A percentile compares a stretch with the other conserved stretches of the same genome.
phyloP scores from a whole-genome alignment of 2,797 vertebrate genomes.

The Darevskia mixta region DNA sequence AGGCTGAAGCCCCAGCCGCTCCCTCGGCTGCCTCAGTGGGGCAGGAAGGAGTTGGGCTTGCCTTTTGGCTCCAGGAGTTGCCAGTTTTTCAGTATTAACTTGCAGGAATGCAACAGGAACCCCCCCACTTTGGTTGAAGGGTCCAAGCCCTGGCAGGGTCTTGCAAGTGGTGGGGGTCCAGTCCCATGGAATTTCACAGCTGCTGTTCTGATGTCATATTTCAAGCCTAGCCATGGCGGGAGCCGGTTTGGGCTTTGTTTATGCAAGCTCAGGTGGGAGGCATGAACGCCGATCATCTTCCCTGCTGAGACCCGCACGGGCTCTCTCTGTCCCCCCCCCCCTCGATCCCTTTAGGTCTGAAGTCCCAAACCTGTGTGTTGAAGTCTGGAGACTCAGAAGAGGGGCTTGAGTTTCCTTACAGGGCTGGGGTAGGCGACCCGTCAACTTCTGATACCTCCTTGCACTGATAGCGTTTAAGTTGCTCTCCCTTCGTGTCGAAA shows the following conservation, averaged over 20 bases:
- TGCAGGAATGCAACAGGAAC: neutral
- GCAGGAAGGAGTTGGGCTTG: neutral
- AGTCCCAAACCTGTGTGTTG: constrained; percentile 3
- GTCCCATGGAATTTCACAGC: constrained; percentile 25
- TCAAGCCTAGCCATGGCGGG: neutral
- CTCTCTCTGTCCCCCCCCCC: neutral
- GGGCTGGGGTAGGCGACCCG: neutral
- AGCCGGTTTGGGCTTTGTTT: neutral
- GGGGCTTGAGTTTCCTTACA: neutral
- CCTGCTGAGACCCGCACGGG: neutral
- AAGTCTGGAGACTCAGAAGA: neutral
- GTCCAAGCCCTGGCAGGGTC: neutral
- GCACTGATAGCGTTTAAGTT: constrained; percentile 5
- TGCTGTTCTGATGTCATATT: constrained; percentile 22
- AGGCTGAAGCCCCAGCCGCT: neutral
- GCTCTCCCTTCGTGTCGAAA: neutral
- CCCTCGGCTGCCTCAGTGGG: neutral
- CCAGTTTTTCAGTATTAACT: constrained; percentile 45
- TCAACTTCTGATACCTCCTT: neutral
- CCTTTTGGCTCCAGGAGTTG: constrained; percentile 15
- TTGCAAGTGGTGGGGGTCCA: neutral
- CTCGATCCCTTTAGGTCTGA: neutral
- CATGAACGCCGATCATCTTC: neutral
- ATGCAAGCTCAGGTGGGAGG: constrained; percentile 2
- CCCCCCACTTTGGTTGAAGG: neutral